phyloP scores from a whole-genome alignment of 23 tunicate species.

The Halocynthia roretzi region DNA sequence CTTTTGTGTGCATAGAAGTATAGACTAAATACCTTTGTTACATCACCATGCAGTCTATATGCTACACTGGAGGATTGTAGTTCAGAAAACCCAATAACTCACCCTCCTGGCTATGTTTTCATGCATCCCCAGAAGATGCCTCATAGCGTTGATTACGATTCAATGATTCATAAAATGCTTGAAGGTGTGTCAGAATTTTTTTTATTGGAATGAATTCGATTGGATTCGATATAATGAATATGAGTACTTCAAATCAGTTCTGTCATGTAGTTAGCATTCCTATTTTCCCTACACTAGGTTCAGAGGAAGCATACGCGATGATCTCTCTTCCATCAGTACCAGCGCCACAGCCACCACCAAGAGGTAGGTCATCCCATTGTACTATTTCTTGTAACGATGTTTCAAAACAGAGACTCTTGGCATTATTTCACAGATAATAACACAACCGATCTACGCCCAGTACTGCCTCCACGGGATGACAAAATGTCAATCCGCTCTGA shows the following conservation, averaged over 20 bases:
- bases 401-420: too few species aligned
- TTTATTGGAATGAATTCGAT: background rate
- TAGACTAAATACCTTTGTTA: background rate
- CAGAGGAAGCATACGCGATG: too few species aligned
- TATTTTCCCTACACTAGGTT: too few species aligned
- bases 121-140: background rate
- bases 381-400: too few species aligned
- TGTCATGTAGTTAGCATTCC: background rate
- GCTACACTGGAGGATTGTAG: background rate
- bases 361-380: background rate
- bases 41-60: background rate
- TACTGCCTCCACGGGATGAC: slow-evolving; percentile 1
- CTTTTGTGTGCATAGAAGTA: background rate
- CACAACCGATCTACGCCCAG: background rate
- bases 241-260: background rate
- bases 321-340: slow-evolving; percentile 5
- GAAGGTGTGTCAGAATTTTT: background rate
- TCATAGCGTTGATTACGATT: slow-evolving; percentile 3
- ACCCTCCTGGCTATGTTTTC: slow-evolving; percentile 7
- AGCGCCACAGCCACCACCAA: slow-evolving; percentile 4
- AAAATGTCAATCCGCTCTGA: too few species aligned
- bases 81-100: background rate
- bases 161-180: slow-evolving; percentile 5
- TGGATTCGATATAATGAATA: too few species aligned
- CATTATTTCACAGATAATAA: too few species aligned